These are phyloP conservation scores for Halichoeres trimaculatus DNA, from an alignment of 2,113 vertebrate genomes.

Conservation along the genomic window DNA sequence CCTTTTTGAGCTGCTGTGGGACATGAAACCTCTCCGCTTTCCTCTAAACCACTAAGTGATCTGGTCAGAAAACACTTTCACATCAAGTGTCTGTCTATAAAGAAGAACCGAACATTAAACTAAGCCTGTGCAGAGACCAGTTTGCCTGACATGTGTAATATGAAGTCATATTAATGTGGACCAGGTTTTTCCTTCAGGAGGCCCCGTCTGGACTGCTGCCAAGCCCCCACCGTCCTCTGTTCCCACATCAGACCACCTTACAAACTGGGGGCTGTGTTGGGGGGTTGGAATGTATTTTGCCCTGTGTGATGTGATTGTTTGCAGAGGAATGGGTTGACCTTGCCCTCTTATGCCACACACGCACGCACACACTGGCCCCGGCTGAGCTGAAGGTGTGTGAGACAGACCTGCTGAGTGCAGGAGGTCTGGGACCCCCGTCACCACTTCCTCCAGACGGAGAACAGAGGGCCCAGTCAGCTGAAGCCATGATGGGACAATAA, in stretches of 20 bases:
- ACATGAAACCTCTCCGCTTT: not conserved
- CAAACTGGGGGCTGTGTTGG: slow-evolving; percentile 47
- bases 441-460: slow-evolving; percentile 81
- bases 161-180: slow-evolving; percentile 72
- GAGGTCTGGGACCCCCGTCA: slow-evolving; percentile 81
- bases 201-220: slow-evolving; percentile 69
- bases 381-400: slow-evolving; percentile 76
- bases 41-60: slow-evolving; percentile 22
- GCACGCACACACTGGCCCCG: slow-evolving; percentile 59
- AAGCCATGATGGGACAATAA: slow-evolving; percentile 78
- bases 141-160: slow-evolving; percentile 53
- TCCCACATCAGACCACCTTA: slow-evolving; percentile 79
- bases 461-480: slow-evolving; percentile 79
- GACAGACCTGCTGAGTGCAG: slow-evolving; percentile 81
- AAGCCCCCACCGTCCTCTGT: slow-evolving; percentile 54
- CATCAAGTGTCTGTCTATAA: slow-evolving; percentile 10
- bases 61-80: slow-evolving; percentile 1
- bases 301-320: slow-evolving; percentile 85
- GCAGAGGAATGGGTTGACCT: slow-evolving; percentile 83
- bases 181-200: slow-evolving; percentile 70
- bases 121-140: slow-evolving; percentile 34
- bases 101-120: slow-evolving; percentile 12
- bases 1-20: not conserved
- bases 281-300: slow-evolving; percentile 80
- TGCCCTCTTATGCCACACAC: slow-evolving; percentile 77